Evolutionary conservation across 2,113 vertebrate species (phyloP).

Genomic region (Leptodactylus fuscus): DNA sequence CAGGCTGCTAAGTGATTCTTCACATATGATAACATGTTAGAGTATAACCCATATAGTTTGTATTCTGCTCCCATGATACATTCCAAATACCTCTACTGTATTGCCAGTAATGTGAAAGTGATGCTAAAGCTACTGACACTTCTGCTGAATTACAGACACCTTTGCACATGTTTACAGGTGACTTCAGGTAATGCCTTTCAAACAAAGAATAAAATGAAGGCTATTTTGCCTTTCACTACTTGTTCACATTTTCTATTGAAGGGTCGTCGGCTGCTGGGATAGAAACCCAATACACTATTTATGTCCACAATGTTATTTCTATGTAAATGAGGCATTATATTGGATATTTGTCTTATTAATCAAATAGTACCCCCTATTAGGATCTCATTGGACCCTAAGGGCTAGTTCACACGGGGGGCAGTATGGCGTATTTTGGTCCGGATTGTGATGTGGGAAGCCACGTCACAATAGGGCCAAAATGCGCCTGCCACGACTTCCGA

Average conservation of each 20-base stretch:
- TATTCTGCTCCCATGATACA: background rate
- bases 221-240: background rate
- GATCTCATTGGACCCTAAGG: background rate
- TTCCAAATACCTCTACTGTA: background rate
- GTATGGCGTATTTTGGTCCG: no score
- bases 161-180: background rate
- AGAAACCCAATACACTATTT: background rate
- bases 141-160: no score
- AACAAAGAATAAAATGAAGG: background rate
- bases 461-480: no score
- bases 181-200: background rate
- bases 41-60: background rate
- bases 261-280: background rate
- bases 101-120: background rate
- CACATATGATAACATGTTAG: background rate
- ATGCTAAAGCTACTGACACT: background rate
- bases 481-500: no score
- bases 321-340: background rate
- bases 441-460: no score
- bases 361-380: background rate
- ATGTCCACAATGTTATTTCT: background rate
- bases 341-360: background rate
- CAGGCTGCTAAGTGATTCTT: background rate
- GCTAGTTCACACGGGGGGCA: no score
- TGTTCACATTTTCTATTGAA: background rate